A percentile compares a stretch with the other conserved stretches of the same genome.
Conservation (phyloP, 2,888 invertebrate genomes). For the Petrolisthes cinctipes region DNA sequence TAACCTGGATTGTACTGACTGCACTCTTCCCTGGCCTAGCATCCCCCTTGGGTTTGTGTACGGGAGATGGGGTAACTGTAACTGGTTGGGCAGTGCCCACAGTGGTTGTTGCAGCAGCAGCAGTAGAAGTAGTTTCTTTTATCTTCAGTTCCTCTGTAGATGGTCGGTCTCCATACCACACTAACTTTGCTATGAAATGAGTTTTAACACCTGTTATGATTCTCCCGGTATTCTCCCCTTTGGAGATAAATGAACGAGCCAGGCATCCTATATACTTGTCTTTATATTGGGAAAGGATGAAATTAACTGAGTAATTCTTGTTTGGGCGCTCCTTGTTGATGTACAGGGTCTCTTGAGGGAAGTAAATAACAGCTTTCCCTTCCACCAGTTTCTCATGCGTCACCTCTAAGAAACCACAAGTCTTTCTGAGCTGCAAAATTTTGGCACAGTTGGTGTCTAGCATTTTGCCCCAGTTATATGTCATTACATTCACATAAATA, state of each 20-base stretch:
- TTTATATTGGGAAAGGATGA: background rate
- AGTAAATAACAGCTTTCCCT: background rate
- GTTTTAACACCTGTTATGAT: background rate
- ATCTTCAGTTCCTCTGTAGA: background rate
- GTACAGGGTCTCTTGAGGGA: background rate
- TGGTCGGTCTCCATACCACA: slow-evolving; percentile 28
- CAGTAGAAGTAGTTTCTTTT: background rate
- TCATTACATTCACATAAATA: background rate
- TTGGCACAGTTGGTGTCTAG: slow-evolving; percentile 2
- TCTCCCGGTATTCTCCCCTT: background rate
- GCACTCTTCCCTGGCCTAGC: no score
- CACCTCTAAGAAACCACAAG: background rate
- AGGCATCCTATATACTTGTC: background rate
- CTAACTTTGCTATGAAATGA: slow-evolving; percentile 11
- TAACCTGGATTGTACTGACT: no score
- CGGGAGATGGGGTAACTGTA: no score
- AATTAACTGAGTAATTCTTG: background rate
- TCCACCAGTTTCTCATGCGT: background rate
- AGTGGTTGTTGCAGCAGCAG: no score
- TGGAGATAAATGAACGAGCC: background rate
- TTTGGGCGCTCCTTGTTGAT: background rate
- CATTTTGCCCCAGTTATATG: background rate
- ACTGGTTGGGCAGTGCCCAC: no score
- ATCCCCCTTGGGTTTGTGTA: no score
- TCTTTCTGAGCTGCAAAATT: background rate